These are phyloP conservation scores for Peribatodes rhomboidaria DNA, from an alignment of 2,888 invertebrate species.

Conservation along the genomic window DNA sequence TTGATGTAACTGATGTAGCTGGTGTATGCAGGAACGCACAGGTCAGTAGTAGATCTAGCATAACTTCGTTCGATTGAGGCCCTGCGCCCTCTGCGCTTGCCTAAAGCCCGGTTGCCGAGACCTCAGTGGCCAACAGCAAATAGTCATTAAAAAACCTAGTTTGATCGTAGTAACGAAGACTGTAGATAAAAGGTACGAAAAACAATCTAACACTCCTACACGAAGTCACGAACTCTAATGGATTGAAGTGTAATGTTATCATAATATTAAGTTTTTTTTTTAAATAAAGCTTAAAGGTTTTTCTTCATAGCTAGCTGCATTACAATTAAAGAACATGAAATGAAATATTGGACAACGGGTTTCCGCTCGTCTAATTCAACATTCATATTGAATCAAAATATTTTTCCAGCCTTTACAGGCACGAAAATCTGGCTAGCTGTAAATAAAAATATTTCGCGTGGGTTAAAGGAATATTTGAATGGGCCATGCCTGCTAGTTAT, in stretches of 20 bases:
- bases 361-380: conserved; percentile 2
- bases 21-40: too few species aligned
- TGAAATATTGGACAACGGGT: conserved; percentile 4
- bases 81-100: too few species aligned
- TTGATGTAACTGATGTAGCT: too few species aligned
- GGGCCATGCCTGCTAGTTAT: background rate
- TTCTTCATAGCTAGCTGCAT: background rate
- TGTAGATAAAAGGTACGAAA: too few species aligned
- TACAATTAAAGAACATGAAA: background rate
- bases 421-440: background rate
- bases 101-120: too few species aligned
- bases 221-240: background rate
- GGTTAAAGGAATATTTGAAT: background rate
- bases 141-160: too few species aligned
- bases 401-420: background rate
- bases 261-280: background rate
- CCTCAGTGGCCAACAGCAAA: too few species aligned
- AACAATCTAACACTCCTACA: too few species aligned
- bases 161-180: too few species aligned
- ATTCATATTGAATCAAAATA: background rate
- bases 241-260: background rate
- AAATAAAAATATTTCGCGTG: background rate
- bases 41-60: too few species aligned
- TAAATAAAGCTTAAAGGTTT: background rate
- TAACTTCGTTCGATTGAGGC: too few species aligned